Conservation (phyloP, 1,140 invertebrate genomes). For the Cataglyphis hispanica region DNA sequence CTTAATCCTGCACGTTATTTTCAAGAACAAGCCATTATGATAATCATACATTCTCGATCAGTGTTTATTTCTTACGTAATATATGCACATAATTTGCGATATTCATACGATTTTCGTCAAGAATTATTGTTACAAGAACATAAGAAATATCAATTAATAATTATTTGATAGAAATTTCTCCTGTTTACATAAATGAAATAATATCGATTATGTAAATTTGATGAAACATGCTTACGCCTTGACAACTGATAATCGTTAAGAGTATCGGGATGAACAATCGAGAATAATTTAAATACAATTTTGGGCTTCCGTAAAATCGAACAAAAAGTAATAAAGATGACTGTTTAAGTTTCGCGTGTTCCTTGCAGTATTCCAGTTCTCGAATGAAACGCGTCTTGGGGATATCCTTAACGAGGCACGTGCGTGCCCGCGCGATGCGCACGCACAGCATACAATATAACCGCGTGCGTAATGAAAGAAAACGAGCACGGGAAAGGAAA, state of each 20-base stretch:
- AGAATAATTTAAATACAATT: neutral
- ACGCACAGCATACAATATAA: conserved; percentile 31
- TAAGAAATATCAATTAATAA: neutral
- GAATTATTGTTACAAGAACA: neutral
- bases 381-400: conserved; percentile 53
- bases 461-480: conserved; percentile 40
- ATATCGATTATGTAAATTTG: neutral
- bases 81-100: neutral
- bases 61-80: neutral
- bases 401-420: conserved; percentile 65
- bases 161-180: neutral
- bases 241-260: neutral
- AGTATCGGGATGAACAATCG: neutral
- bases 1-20: neutral
- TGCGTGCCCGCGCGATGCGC: conserved; percentile 54
- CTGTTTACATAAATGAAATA: no score
- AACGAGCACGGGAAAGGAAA: neutral
- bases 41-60: neutral
- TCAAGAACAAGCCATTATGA: neutral
- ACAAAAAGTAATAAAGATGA: neutral
- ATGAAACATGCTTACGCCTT: neutral
- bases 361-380: conserved; percentile 67
- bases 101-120: neutral
- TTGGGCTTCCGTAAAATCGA: conserved; percentile 33
- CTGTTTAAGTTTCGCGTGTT: conserved; percentile 18